Conservation (phyloP, 2,888 invertebrate genomes). For the Drosophila melanocephala region DNA sequence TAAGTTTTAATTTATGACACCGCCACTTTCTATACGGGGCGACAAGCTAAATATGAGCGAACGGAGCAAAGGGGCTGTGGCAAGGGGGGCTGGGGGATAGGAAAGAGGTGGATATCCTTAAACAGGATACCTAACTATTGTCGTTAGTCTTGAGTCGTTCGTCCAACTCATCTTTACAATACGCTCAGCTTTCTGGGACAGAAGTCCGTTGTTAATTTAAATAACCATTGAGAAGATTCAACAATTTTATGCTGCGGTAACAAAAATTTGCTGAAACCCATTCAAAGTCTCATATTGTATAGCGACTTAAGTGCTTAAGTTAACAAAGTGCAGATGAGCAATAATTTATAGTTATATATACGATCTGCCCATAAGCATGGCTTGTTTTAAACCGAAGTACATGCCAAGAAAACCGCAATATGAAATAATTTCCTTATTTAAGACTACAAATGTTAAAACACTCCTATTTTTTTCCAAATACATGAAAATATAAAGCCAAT, state of each 20-base stretch:
- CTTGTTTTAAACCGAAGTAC: neutral
- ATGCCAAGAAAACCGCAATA: neutral
- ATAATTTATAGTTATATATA: neutral
- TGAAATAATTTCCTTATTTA: neutral
- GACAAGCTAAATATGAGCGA: constrained; percentile 81
- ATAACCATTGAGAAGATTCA: constrained; percentile 8
- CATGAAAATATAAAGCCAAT: neutral
- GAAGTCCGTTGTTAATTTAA: constrained; percentile 4
- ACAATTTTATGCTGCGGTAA: neutral
- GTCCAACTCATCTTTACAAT: constrained; percentile 58
- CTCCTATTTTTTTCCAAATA: no score
- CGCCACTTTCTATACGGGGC: constrained; percentile 83
- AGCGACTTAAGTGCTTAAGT: neutral
- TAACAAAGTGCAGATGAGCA: neutral
- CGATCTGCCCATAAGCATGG: neutral
- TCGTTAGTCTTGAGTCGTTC: constrained; percentile 64
- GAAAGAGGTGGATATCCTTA: constrained; percentile 47
- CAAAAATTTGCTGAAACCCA: neutral
- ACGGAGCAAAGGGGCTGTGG: constrained; percentile 4
- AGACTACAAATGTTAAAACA: no score
- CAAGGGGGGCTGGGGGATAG: neutral
- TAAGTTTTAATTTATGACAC: constrained; percentile 86
- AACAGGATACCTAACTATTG: constrained; percentile 78
- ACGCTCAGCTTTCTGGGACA: constrained; percentile 25
- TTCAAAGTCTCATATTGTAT: neutral